Evolutionary conservation across 2,797 vertebrate species (phyloP), one percentile per base, ranked within the genome.

Genomic region (Enteromius paludinosus): DNA sequence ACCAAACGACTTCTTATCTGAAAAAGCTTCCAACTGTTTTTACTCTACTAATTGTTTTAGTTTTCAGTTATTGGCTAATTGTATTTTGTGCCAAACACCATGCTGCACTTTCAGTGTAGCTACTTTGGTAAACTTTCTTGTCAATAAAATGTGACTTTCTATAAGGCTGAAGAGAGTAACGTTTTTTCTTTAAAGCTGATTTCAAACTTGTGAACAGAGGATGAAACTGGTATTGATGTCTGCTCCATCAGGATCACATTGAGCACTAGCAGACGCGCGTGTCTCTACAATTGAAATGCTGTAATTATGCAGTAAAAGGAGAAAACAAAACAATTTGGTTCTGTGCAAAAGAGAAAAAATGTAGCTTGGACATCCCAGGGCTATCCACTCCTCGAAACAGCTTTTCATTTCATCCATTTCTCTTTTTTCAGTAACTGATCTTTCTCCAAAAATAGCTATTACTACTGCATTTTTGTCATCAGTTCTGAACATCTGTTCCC

Each of bases 401-500:
- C 5, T 3, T 45, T 49, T 49, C 8, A 33, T 72, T 41, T 61
- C 1, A 25, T 43, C 54, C 1, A 0, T 74, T 61, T 62, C 14
- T 59, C 33, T 75, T 61, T 43, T 30, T 28, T 76, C 35, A 43
- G 52, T 61, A 45, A 28, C 54, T 28, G 18, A 30, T 28, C 33
- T 59, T 41, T 41, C 28, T 62, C 35, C 56, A 76, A 28, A 38
- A 76, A 30, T 62, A 45, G 7, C 35, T 20, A 28, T 43, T 76
- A 45, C 3, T 20, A 41, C 15, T 41, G 4, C 3, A 12, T 75
- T 28, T 28, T 18, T 45, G 6, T 52, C 76, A 52, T 20, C 76
- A 78, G 20, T 33, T 71, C 52, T 79, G 25, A 79, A 80, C 78
- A 80, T 70, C 78, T 80, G 78, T 43, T 80, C 56, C 38, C 38